phyloP scores from a whole-genome alignment of 2,797 vertebrate genomes.

The Carapus acus region DNA sequence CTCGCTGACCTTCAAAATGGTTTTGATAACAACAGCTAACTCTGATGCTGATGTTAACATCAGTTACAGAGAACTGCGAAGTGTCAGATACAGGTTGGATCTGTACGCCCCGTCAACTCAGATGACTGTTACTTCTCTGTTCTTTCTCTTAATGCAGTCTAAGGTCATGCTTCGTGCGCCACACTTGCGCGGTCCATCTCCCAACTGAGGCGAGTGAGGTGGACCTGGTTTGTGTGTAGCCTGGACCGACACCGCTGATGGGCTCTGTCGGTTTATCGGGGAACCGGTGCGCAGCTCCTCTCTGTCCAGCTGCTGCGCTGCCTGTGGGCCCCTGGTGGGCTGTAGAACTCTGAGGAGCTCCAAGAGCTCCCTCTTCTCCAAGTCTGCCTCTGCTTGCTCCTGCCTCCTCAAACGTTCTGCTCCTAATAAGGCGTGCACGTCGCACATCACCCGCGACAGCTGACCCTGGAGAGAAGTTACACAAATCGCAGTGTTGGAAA shows the following conservation, averaged over 20 bases:
- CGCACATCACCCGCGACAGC: constrained; percentile 80
- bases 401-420: constrained; percentile 80
- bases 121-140: constrained; percentile 77
- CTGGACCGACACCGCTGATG: constrained; percentile 44
- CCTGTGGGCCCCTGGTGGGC: constrained; percentile 36
- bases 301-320: constrained; percentile 14
- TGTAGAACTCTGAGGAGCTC: constrained; percentile 78
- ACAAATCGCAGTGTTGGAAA: too few relatives aligned
- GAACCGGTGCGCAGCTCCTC: constrained; percentile 57
- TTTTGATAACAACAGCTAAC: too few relatives aligned
- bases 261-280: constrained; percentile 69
- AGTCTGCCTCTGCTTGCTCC: constrained; percentile 80
- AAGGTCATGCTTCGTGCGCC: constrained; percentile 68
- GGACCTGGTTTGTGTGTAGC: constrained; percentile 12
- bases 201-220: constrained; percentile 49
- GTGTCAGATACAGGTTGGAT: too few relatives aligned
- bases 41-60: background rate
- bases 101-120: constrained; percentile 36
- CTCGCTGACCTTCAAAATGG: too few relatives aligned
- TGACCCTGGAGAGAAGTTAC: constrained; percentile 70
- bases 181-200: constrained; percentile 67
- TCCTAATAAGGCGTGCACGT: constrained; percentile 76
- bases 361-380: constrained; percentile 80
- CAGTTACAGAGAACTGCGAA: too few relatives aligned
- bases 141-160: constrained; percentile 81